Evolutionary conservation across 2,888 invertebrate genomes (phyloP), one percentile per base, ranked within the genome.

Genomic region (Clepsis dumicolana): DNA sequence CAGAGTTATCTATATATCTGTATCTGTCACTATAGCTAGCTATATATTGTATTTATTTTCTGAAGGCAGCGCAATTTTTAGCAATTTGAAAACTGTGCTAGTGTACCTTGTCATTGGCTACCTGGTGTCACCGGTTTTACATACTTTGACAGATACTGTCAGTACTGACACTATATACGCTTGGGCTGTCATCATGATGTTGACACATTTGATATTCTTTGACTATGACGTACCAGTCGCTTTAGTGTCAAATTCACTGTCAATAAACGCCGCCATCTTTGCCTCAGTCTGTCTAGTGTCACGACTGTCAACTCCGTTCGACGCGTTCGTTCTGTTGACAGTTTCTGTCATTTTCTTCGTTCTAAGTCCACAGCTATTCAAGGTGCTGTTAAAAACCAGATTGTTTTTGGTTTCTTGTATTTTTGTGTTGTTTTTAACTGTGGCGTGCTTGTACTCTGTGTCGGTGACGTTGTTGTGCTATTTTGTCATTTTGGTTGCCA

Each of bases 151-250:
- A 0, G 98, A 98, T 83, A 98, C 99, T 0, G 97, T 99, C 1
- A 98, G 98, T 81, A 99, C 99, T 0, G 99, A 99, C 83, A 99
- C 99, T 0, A 99, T 99, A 81, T 99, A 98, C 81, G 98, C 98
- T 1, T 98, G 97, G 95, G 96, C 99, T 0, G 96, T 97, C 21
- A 94, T 97, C 14, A 97, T 98, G 96, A 95, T 99, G 93, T 81
- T 97, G 0, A 89, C 97, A 0, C 99, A 99, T 93, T 93, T 99
- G 70, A 95, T 98, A 76, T 98, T 98, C 83, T 98, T 97, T 82
- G 98, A 99, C 85, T 99, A 99, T 82, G 98, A 98, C 4, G 95
- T 98, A 0, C 95, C 96, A 12, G 97, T 97, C 2, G 97, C 98
- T 0, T 96, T 99, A 70, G 97, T 99, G 0, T 98, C 98, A 0